Evolutionary conservation across 2,113 vertebrate species (phyloP).

Genomic region (Fregata magnificens): DNA sequence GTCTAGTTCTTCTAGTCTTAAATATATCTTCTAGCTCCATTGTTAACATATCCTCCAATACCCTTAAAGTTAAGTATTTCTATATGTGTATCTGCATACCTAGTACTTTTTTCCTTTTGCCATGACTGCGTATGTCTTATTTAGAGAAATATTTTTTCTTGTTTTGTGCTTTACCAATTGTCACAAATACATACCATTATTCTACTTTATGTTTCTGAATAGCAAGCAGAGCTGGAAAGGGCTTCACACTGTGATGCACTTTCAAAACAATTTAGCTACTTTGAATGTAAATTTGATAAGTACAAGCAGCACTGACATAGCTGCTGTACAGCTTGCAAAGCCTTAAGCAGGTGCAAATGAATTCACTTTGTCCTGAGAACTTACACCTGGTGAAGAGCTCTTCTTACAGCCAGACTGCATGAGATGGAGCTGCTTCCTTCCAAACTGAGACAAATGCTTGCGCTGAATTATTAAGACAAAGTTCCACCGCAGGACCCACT

Average conservation of each 20-base stretch:
- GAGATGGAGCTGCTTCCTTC: neutral
- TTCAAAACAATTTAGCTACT: constrained; percentile 67
- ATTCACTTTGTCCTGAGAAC: constrained; percentile 43
- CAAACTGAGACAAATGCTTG: neutral
- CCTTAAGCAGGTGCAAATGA: constrained; percentile 45
- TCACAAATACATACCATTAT: constrained; percentile 14
- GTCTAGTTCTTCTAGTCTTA: neutral
- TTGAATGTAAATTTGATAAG: constrained; percentile 65
- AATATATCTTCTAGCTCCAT: neutral
- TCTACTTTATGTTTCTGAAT: constrained; percentile 16
- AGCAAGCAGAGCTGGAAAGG: constrained; percentile 24
- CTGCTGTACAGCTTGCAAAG: constrained; percentile 19
- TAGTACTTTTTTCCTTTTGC: neutral
- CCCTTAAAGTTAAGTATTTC: neutral
- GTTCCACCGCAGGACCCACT: neutral
- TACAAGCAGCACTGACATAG: neutral
- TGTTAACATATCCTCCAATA: neutral
- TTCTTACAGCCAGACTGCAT: neutral
- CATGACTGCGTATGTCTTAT: neutral
- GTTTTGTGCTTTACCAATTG: constrained; percentile 26
- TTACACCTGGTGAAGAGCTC: constrained; percentile 9
- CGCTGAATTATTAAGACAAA: neutral
- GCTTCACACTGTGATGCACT: constrained; percentile 41
- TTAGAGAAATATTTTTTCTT: neutral
- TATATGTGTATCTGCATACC: neutral